Evolutionary conservation across 2,113 vertebrate species (phyloP), one percentile per base, ranked within the genome.

Genomic region (Ptilorrhoa leucosticta): DNA sequence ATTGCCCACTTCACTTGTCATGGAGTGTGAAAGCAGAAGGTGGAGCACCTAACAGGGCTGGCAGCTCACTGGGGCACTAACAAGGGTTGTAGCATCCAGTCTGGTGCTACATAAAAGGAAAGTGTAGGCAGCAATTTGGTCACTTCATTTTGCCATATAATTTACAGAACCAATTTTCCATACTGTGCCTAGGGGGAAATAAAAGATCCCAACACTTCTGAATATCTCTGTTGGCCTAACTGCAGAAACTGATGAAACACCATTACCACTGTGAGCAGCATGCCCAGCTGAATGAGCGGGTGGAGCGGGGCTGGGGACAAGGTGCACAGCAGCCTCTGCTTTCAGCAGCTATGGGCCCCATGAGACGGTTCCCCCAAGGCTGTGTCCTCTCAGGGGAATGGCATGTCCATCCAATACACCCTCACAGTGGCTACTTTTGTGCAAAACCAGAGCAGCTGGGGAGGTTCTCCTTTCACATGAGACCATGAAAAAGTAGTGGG

Each of bases 231-330:
- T 26, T 17, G 19, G 12, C 47, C 42, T 45, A 35, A 11, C 23
- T 39, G 11, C 66, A 89, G 88, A 58, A 83, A 18, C 8, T n/a
- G 48, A 45, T 40, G 22, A 63, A 83, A 48, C n/a, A 35, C 10
- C 1, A 0, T 9, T 22, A 20, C 18, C 14, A 7, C 4, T 40
- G 42, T 7, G 24, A 76, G 11, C 53, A 37, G 33, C 6, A 1
- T 44, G 22, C 16, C 20, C n/a, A 26, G 18, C 21, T 1, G 4
- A 69, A 31, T 0, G 1, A 69, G 9, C 11, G 0, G 27, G 30
- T 4, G 3, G 30, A 73, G 44, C 0, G 0, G 48, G 15, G 7
- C 53, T 84, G 27, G 35, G 15, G 30, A 11, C 7, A 2, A 7
- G 9, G 18, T 18, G 28, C 50, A 48, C 5, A 15, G 26, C 31